These are phyloP conservation scores for Alligator sinensis DNA, from an alignment of 2,113 vertebrate genomes.

Conservation along the genomic window DNA sequence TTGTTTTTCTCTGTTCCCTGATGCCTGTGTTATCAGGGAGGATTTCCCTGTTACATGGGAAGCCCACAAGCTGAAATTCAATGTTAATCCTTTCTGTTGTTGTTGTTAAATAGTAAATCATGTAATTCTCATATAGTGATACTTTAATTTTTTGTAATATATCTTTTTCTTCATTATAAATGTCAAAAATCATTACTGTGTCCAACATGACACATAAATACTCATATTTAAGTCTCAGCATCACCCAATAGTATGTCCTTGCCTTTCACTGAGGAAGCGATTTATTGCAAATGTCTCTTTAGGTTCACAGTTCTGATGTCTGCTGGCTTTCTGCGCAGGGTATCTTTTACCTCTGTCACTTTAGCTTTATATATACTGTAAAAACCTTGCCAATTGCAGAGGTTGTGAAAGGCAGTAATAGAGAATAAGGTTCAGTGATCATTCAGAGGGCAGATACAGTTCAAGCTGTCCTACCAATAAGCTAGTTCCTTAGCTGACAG, in stretches of 20 bases:
- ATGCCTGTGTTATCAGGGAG: background rate
- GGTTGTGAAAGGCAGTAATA: background rate
- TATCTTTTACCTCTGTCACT: conserved; percentile 25
- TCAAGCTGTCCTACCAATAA: background rate
- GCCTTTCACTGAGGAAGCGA: background rate
- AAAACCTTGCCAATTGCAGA: conserved; percentile 29
- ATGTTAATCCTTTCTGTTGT: background rate
- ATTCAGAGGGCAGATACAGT: background rate
- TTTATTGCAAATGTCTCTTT: background rate
- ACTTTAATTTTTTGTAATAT: no score
- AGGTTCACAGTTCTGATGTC: background rate
- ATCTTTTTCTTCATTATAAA: no score
- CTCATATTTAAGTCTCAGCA: background rate
- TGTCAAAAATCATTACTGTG: background rate
- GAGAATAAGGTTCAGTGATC: background rate
- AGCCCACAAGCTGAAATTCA: background rate
- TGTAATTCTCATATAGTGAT: no score
- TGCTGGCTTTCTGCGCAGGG: background rate
- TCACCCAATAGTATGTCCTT: background rate
- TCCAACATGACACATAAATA: background rate
- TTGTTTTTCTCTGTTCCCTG: background rate
- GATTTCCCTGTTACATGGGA: background rate
- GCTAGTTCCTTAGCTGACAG: background rate
- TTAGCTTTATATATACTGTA: background rate
- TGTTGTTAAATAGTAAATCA: no score